A percentile compares a stretch with the other conserved stretches of the same genome.
Evolutionary conservation across 2,888 invertebrate genomes (phyloP).

Genomic region (Scaeva pyrastri): DNA sequence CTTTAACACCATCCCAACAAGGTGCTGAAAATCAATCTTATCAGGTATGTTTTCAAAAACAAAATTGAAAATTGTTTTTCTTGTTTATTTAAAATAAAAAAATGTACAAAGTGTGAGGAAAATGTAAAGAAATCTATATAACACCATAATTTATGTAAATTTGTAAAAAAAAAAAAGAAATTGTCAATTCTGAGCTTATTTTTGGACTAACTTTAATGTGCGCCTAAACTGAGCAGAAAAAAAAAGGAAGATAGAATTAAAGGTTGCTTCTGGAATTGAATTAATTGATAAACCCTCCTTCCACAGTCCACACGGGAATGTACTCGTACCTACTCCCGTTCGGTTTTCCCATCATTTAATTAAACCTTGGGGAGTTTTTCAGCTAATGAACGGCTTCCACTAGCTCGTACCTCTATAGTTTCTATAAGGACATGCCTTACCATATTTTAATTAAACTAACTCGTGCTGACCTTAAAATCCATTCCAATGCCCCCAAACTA

Average conservation of each 20-base stretch:
- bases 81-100: constrained; percentile 24
- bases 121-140: constrained; percentile 39
- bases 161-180: constrained; percentile 54
- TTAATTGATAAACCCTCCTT: constrained; percentile 3
- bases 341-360: constrained; percentile 42
- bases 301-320: no score
- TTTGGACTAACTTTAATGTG: neutral
- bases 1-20: constrained; percentile 91
- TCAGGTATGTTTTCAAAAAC: constrained; percentile 82
- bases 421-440: constrained; percentile 37
- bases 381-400: constrained; percentile 24
- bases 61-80: neutral
- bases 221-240: constrained; percentile 35
- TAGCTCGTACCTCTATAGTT: neutral
- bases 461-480: constrained; percentile 58
- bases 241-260: constrained; percentile 33
- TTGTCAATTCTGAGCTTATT: constrained; percentile 7
- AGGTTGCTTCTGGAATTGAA: constrained; percentile 56
- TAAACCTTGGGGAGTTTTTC: constrained; percentile 32
- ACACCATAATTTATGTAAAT: constrained; percentile 42
- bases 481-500: neutral
- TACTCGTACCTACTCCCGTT: neutral
- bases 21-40: constrained; percentile 84
- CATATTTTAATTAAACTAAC: constrained; percentile 63
- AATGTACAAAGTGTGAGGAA: constrained; percentile 69